phyloP scores from a whole-genome alignment of 2,113 vertebrate genomes.

The Mirounga angustirostris region DNA sequence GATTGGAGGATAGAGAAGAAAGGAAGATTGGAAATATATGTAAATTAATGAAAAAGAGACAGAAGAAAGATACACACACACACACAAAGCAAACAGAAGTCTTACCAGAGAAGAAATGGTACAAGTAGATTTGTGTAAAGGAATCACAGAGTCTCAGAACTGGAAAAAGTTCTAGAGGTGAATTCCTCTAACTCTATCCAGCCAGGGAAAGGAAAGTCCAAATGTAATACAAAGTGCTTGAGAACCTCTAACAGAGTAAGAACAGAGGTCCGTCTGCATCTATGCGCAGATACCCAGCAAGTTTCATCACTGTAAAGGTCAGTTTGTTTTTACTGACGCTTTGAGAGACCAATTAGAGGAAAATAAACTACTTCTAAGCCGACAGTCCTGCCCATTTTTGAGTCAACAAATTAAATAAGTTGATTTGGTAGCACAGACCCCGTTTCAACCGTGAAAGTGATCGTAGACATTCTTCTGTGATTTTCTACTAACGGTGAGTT shows the following conservation, averaged over 20 bases:
- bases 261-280: not conserved
- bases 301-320: not conserved
- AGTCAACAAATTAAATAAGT: slow-evolving; percentile 25
- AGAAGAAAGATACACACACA: not conserved
- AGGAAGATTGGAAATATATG: not conserved
- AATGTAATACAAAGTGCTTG: not conserved
- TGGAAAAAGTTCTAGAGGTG: not conserved
- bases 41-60: not conserved
- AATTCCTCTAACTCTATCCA: not conserved
- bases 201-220: not conserved
- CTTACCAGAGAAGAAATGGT: not conserved
- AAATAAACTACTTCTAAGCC: slow-evolving; percentile 54
- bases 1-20: not conserved
- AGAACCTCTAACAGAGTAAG: not conserved
- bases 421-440: not conserved
- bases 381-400: slow-evolving; percentile 10
- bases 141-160: not conserved
- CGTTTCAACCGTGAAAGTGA: not conserved
- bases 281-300: not conserved
- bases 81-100: not conserved
- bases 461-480: not conserved
- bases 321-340: slow-evolving; percentile 51
- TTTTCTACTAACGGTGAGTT: not conserved
- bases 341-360: not conserved
- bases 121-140: not conserved